phyloP scores from a whole-genome alignment of 2,113 vertebrate genomes.

The Marcusenius ussheri region DNA sequence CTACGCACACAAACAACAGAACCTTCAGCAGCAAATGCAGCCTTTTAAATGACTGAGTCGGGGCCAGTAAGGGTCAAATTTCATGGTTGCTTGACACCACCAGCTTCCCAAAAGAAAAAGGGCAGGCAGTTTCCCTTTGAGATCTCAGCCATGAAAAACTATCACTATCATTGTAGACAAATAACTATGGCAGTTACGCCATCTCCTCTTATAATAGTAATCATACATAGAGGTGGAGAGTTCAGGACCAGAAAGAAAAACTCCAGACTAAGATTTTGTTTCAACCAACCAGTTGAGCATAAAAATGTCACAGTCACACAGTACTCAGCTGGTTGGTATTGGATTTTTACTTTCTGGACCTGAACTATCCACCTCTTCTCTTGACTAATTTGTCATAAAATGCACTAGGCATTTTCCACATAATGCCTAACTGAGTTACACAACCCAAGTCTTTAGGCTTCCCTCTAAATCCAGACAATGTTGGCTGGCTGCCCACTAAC shows the following conservation, averaged over 20 bases:
- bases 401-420: not conserved
- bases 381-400: not conserved
- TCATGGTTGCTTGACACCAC: not conserved
- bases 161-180: not conserved
- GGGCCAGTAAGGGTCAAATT: not conserved
- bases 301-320: not conserved
- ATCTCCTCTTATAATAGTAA: not conserved
- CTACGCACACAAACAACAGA: not conserved
- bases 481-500: not conserved
- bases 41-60: not conserved
- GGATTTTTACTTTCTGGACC: not conserved
- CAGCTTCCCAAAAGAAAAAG: not conserved
- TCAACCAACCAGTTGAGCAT: not conserved
- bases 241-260: not conserved
- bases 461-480: not conserved
- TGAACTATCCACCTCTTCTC: not conserved
- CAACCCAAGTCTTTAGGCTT: not conserved
- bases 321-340: not conserved
- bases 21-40: not conserved
- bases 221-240: not conserved
- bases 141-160: not conserved
- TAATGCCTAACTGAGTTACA: not conserved
- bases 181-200: not conserved
- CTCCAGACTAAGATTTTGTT: not conserved
- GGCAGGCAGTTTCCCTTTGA: not conserved